Evolutionary conservation across 2,797 vertebrate species (phyloP).

Genomic region (Sebastes umbrosus): DNA sequence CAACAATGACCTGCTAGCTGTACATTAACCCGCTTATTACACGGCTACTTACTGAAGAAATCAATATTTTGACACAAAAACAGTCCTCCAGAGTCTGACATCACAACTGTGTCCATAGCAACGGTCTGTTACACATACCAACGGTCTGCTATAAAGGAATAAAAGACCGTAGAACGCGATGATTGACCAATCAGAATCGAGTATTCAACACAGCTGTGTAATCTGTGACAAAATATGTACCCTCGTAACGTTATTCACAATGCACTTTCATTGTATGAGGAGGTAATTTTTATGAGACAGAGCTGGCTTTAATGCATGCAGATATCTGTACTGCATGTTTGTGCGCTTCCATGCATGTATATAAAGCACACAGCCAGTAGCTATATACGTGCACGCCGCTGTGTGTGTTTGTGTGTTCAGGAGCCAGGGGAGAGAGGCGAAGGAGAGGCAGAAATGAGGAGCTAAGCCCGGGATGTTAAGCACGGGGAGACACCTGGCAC

Average conservation of each 20-base stretch:
- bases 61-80: too few species aligned
- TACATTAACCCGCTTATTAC: too few species aligned
- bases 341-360: not conserved
- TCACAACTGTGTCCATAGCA: too few species aligned
- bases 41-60: too few species aligned
- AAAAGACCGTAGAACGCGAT: too few species aligned
- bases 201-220: too few species aligned
- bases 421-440: conserved; percentile 27
- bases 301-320: not conserved
- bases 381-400: not conserved
- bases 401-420: conserved; percentile 21
- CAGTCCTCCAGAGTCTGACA: too few species aligned
- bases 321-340: not conserved
- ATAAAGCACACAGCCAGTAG: not conserved
- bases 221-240: too few species aligned
- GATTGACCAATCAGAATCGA: too few species aligned
- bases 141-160: too few species aligned
- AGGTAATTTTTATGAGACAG: not conserved
- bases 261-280: not conserved
- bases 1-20: too few species aligned
- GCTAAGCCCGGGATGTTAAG: conserved; percentile 67
- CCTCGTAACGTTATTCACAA: not conserved
- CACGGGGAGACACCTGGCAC: conserved; percentile 71
- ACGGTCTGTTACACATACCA: too few species aligned
- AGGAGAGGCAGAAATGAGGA: conserved; percentile 38